Evolutionary conservation across 1,140 invertebrate species (phyloP), one percentile per base, ranked within the genome.

Genomic region (Saccostrea glomerata): DNA sequence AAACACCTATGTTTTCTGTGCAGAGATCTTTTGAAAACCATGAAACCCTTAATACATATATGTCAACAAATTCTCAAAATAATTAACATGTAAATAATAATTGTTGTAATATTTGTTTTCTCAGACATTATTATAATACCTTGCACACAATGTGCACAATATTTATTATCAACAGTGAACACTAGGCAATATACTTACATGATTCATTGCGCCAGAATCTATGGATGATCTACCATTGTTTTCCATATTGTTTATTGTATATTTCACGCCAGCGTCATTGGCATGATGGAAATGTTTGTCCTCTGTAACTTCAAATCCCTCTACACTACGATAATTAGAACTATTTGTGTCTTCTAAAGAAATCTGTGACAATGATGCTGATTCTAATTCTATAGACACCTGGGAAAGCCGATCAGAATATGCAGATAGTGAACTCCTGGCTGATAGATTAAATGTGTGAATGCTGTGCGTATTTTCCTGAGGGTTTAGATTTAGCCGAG

Each of bases 131-230:
- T 47, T 47, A 7, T 9, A 47, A 47, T 47, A 5, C 47, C 47
- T 47, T 47, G 47, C 9, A 47, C 9, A 47, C 5, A 47, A 47
- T 47, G 47, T 6, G 6, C 9, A 47, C 5, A 47, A 47, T 47
- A 2, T 7, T 47, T 47, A 47, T 47, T 47, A 7, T 3, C 2
- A 47, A 1, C 47, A 1, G 5, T 6, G 47, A 47, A 47, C 0
- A 3, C 9, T 9, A 20, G n/a, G 58, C 2, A 20, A 20, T 17
- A 63, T 6, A 60, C 58, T 77, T 77, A 77, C 70, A 4, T 36
- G 70, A 77, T 77, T 77, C 70, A 77, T 77, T 36, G 70, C 25
- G 11, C 70, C 70, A 77, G 70, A 77, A 77, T 77, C 70, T 30
- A 77, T 25, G 25, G 70, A 77, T 77, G 70, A 77, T 12, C 70